A percentile compares a stretch with the other conserved stretches of the same genome.
phyloP scores from a whole-genome alignment of 2,797 vertebrate genomes.

The Synaphobranchus kaupii region DNA sequence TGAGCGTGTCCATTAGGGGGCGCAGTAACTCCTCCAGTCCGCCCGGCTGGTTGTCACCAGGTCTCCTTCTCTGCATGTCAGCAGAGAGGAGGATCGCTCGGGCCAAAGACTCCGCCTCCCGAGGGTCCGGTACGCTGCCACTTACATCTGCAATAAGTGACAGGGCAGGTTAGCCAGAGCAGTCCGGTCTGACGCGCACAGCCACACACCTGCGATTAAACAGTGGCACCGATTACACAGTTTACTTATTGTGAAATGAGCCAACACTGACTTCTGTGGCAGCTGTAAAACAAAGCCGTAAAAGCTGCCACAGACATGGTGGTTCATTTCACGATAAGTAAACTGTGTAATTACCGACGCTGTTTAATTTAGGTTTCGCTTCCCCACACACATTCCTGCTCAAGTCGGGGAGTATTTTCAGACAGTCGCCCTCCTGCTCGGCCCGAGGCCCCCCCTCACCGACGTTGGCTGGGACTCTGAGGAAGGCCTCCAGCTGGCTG shows the following conservation, averaged over 20 bases:
- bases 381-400: not conserved
- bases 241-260: not conserved
- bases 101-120: slow-evolving; percentile 82
- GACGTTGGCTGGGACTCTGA: slow-evolving; percentile 72
- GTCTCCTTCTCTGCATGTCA: slow-evolving; percentile 74
- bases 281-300: not conserved
- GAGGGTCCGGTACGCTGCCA: slow-evolving; percentile 73
- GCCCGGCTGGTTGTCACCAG: slow-evolving; percentile 53
- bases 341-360: not conserved
- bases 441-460: slow-evolving; percentile 63
- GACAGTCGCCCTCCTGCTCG: not conserved
- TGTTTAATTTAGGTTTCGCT: not conserved
- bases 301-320: not conserved
- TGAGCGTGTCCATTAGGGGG: slow-evolving; percentile 85
- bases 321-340: too few species aligned
- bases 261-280: not conserved
- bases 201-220: not conserved
- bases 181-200: not conserved
- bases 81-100: slow-evolving; percentile 81
- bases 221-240: not conserved
- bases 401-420: too few species aligned
- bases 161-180: not conserved
- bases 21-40: slow-evolving; percentile 76
- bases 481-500: slow-evolving; percentile 70
- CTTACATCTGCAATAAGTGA: slow-evolving; percentile 55